A percentile compares a stretch with the other conserved stretches of the same genome.
These are phyloP conservation scores for Pangasius macronema DNA, from an alignment of 2,797 vertebrate species.

Conservation along the genomic window DNA sequence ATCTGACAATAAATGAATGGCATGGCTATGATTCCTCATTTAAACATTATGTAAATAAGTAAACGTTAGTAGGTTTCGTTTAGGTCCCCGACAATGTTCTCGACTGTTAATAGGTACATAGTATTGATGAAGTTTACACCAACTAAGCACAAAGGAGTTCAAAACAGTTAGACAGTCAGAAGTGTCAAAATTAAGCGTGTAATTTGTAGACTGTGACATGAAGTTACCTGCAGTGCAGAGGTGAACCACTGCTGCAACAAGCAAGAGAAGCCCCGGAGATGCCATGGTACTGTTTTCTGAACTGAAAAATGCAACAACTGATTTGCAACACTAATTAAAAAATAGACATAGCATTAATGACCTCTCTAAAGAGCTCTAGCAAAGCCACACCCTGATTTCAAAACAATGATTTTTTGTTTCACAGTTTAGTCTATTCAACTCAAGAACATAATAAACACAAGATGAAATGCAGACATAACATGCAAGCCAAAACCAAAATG, in stretches of 20 bases:
- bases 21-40: neutral
- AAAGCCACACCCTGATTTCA: neutral
- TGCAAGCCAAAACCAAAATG: neutral
- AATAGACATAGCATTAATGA: neutral
- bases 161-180: neutral
- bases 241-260: constrained; percentile 52
- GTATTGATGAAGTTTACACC: neutral
- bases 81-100: no score
- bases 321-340: neutral
- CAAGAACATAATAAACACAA: neutral
- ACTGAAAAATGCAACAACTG: neutral
- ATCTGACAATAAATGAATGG: neutral
- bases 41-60: no score
- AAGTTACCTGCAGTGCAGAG: constrained; percentile 67
- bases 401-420: neutral
- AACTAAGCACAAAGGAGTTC: neutral
- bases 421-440: neutral
- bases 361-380: neutral
- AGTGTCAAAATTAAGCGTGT: neutral
- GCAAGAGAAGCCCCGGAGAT: constrained; percentile 30
- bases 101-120: no score
- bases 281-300: constrained; percentile 41
- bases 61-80: no score
- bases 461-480: neutral
- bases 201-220: neutral